These are phyloP conservation scores for Apodemus speciosus DNA, from an alignment of 2,113 vertebrate genomes.

Conservation along the genomic window DNA sequence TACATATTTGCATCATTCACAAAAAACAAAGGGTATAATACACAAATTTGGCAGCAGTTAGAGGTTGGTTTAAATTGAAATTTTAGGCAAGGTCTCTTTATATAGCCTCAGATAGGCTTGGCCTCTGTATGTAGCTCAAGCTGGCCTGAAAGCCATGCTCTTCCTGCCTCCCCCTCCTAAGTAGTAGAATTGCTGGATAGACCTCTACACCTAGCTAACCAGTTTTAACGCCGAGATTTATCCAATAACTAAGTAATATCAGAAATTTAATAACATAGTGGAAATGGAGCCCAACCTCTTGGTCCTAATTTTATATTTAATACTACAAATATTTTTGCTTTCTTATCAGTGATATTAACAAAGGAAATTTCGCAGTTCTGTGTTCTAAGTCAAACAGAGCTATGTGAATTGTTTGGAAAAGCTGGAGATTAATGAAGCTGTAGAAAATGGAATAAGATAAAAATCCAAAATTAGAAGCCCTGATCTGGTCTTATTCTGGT, in stretches of 20 bases:
- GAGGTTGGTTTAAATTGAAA: neutral
- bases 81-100: neutral
- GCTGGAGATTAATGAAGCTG: neutral
- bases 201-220: neutral
- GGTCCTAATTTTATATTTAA: constrained; percentile 2
- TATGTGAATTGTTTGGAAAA: neutral
- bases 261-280: neutral
- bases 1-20: constrained; percentile 46
- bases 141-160: neutral
- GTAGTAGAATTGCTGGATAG: neutral
- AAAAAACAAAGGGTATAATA: constrained; percentile 52
- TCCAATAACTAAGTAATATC: neutral
- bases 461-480: neutral
- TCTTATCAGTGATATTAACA: neutral
- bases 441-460: neutral
- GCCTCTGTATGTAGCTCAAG: neutral
- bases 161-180: neutral
- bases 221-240: neutral
- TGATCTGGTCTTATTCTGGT: neutral
- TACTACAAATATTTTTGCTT: neutral
- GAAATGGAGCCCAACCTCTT: neutral
- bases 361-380: constrained; percentile 22
- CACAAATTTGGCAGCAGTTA: neutral
- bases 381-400: constrained; percentile 30
- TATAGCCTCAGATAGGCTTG: neutral